Base-by-base conservation (phyloP, 2,797 vertebrate species). In the Typhlichthys eigenmanni region DNA sequence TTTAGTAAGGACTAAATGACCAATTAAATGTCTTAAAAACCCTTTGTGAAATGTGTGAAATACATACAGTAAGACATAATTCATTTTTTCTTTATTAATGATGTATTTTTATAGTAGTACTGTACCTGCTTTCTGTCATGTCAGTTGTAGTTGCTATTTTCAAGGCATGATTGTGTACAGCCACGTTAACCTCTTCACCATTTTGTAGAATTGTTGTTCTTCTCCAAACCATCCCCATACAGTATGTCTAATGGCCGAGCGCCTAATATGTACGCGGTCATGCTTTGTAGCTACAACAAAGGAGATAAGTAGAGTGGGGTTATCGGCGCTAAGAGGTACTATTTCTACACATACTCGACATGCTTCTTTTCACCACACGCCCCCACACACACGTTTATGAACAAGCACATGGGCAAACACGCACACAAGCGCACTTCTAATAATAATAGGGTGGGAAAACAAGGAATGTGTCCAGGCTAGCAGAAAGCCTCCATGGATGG, bases 391-490 rank as follows among this genome's bases (percentile, higher is more conserved):
- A 53, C 48, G 60, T 60, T 67, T 48, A 46, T n/a, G 64, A 56
- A 55, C 13, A 32, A 43, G 47, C 24, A 51, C 46, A 62, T 60
- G 67, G 55, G 45, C 51, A 51, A 58, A 24, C 47, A 46, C 14
- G 4, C 47, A 51, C 16, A 69, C 67, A 62, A 29, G 24, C 38
- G 4, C 60, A 50, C 70, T 80, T 80, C 74, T 89, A 89, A 88
- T 92, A 91, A 91, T 91, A 85, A 86, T 78, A 87, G 85, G 81
- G 84, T 90, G 82, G 84, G 79, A 84, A 74, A 81, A 64, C 60
- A 68, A 85, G 82, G 87, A 92, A 92, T 92, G 84, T 89, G 88
- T 89, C 80, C 72, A 87, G 76, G 87, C 89, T 90, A 85, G 89
- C 89, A 87, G 80, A 91, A 88, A 86, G 63, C 67, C 62, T 78